These are phyloP conservation scores for Coracopsis vasa DNA, from an alignment of 2,113 vertebrate species.

Conservation along the genomic window DNA sequence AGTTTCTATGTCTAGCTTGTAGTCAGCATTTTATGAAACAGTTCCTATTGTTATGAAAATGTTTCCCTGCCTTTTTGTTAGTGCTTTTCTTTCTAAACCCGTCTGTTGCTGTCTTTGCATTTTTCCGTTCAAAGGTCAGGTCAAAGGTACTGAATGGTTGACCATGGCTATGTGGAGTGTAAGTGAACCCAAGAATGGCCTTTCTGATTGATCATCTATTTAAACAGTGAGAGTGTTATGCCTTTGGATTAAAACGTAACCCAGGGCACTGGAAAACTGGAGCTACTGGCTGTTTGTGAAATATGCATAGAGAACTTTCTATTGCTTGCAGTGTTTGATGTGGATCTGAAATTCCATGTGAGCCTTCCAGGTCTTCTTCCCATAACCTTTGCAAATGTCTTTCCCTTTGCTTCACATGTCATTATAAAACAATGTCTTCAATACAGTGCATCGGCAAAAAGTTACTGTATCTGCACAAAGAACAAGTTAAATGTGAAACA, in stretches of 20 bases:
- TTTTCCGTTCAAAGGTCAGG: slow-evolving; percentile 64
- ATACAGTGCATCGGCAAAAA: neutral
- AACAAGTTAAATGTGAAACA: neutral
- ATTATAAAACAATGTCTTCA: slow-evolving; percentile 12
- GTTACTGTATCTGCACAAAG: slow-evolving; percentile 16
- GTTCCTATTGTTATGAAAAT: slow-evolving; percentile 69
- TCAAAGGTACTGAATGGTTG: slow-evolving; percentile 65
- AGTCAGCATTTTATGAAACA: slow-evolving; percentile 55
- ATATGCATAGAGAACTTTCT: slow-evolving; percentile 58
- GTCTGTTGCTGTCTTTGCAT: slow-evolving; percentile 50
- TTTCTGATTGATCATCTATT: slow-evolving; percentile 64
- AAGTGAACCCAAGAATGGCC: slow-evolving; percentile 68
- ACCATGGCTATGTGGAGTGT: slow-evolving; percentile 48
- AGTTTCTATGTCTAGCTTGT: neutral
- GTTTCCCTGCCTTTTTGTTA: slow-evolving; percentile 58
- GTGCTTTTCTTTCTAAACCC: slow-evolving; percentile 50
- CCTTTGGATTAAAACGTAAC: slow-evolving; percentile 63
- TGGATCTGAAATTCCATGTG: slow-evolving; percentile 46
- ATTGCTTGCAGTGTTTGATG: slow-evolving; percentile 57
- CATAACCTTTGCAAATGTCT: slow-evolving; percentile 20
- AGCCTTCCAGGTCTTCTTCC: slow-evolving; percentile 59
- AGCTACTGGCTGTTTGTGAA: slow-evolving; percentile 50
- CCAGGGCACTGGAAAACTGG: slow-evolving; percentile 46
- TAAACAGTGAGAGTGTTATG: slow-evolving; percentile 63
- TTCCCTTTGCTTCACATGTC: slow-evolving; percentile 24